Evolutionary conservation across 2,797 vertebrate genomes (phyloP), one percentile per base, ranked within the genome.

Genomic region (Pantherophis vulpinus): DNA sequence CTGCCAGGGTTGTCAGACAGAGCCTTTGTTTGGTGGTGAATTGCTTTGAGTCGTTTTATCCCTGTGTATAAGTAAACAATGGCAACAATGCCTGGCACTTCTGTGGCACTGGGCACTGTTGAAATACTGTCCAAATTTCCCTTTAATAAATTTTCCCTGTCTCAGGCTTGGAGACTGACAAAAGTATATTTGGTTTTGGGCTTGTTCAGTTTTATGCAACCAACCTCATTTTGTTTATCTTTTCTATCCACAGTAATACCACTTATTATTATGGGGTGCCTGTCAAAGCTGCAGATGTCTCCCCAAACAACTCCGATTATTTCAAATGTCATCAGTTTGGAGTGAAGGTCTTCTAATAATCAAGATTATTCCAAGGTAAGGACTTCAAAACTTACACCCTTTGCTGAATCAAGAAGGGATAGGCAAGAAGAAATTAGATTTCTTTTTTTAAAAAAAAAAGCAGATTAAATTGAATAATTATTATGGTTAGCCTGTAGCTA

Each of bases 1-100:
- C 93, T 93, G 93, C 90, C 87, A 88, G 93, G 51, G 70, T 91
- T 91, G 70, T 91, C 89, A 91, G 91, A 93, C 87, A 89, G 59
- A 89, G 87, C 59, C 87, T 93, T 91, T 93, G 90, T 93, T 93
- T 54, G 14, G 37, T 37, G 87, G 47, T 91, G 55, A 91, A 91
- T 89, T 89, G 90, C 87, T 93, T 56, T 88, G 63, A 91, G 70
- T 89, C 29, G 32, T 70, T 93, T 89, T 88, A 91, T 93, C 27
- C 87, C 74, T 66, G 12, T 66, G 83, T 91, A 91, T 91, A 86
- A 86, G 90, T 58, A 91, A 93, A 91, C 90, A 93, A 91, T 86
- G 70, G 86, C 70, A 93, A 66, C 74, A 93, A 91, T 89, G 90
- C 27, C 32, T 86, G n/a, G n/a, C 74, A 93, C 51, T 86, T 93